phyloP scores from a whole-genome alignment of 2,113 vertebrate species.

The Upupa epops region DNA sequence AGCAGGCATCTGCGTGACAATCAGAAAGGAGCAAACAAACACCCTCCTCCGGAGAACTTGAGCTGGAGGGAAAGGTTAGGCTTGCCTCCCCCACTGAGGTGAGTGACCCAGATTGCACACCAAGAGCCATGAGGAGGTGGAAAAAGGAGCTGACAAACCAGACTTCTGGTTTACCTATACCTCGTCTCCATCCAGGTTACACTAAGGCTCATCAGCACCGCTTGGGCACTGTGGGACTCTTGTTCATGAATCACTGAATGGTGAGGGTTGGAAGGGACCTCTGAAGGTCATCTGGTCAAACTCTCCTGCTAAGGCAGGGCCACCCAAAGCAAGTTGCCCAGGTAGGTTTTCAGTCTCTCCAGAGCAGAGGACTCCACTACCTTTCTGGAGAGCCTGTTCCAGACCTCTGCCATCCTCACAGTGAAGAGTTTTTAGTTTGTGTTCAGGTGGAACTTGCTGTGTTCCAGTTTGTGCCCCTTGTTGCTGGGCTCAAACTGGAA shows the following conservation, averaged over 20 bases:
- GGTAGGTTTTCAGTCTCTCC: no score
- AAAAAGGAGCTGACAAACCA: background rate
- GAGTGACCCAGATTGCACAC: background rate
- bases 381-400: no score
- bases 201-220: fast-evolving
- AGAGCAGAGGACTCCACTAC: no score
- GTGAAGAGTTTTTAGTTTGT: no score
- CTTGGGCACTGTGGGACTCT: fast-evolving
- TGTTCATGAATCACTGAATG: fast-evolving
- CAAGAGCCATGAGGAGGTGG: background rate
- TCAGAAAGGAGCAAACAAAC: background rate
- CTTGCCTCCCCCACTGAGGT: background rate
- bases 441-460: no score
- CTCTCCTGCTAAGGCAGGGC: no score
- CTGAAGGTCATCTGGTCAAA: no score
- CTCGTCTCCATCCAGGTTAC: fast-evolving
- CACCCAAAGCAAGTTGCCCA: no score
- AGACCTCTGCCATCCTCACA: no score
- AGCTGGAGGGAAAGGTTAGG: background rate
- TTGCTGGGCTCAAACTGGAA: no score
- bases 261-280: background rate
- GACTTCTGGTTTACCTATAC: background rate
- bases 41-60: fast-evolving
- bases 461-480: no score
- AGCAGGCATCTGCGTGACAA: background rate